These are phyloP conservation scores for Grus americana DNA, from an alignment of 2,113 vertebrate species.

Conservation along the genomic window DNA sequence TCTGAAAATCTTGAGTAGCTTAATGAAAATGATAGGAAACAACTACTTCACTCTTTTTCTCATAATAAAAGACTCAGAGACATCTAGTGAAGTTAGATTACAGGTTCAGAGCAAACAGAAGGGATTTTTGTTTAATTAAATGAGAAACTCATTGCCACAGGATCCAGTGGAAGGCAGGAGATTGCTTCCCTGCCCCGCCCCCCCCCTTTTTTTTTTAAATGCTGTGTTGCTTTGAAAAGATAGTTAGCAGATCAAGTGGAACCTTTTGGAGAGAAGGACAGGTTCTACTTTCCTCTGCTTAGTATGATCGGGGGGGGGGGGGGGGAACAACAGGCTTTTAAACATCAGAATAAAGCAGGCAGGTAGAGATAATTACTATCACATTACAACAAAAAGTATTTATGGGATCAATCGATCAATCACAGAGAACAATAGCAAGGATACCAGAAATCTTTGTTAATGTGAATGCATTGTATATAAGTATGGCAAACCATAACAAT, in stretches of 20 bases:
- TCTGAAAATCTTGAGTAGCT: neutral
- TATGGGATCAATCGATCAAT: neutral
- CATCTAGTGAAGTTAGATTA: neutral
- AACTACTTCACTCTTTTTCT: neutral
- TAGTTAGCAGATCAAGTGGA: neutral
- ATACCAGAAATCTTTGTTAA: neutral
- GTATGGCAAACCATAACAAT: neutral
- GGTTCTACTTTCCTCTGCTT: neutral
- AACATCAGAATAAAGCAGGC: neutral
- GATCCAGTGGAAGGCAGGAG: neutral
- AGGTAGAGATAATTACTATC: neutral
- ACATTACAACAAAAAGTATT: neutral
- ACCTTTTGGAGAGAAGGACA: neutral
- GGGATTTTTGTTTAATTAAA: neutral
- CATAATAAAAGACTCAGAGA: neutral
- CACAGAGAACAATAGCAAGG: neutral
- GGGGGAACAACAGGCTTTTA: neutral
- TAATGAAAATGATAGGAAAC: neutral
- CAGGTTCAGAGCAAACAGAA: neutral
- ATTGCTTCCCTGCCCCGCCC: neutral
- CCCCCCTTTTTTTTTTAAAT: neutral
- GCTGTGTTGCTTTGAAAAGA: neutral
- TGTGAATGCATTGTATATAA: neutral
- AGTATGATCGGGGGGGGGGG: fast-evolving
- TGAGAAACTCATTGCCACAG: neutral